Conservation (phyloP, 2,888 invertebrate genomes). For the Diaphora mendica region DNA sequence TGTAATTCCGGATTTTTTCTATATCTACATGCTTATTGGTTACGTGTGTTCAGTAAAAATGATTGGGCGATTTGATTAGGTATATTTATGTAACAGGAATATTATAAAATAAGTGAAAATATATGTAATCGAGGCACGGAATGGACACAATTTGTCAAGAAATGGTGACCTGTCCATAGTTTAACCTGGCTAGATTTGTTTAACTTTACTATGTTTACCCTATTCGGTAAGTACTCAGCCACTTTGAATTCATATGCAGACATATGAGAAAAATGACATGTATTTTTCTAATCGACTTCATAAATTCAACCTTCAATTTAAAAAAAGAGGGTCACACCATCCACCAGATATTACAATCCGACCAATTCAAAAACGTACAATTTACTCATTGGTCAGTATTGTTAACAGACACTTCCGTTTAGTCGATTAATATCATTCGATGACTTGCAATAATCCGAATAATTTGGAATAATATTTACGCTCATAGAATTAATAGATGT, state of each 20-base stretch:
- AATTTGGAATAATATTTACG: conserved; percentile 1
- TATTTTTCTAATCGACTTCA: background rate
- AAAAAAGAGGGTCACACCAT: background rate
- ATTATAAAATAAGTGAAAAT: too few species aligned
- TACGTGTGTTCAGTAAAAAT: too few species aligned
- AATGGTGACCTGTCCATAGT: too few species aligned
- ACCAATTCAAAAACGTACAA: conserved; percentile 5
- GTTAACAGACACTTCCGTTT: background rate
- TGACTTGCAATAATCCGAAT: conserved; percentile 12
- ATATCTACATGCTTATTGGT: too few species aligned
- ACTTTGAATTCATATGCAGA: background rate
- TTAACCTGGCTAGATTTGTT: too few species aligned
- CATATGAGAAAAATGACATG: background rate
- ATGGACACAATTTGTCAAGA: too few species aligned
- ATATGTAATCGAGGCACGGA: too few species aligned
- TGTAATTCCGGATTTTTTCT: too few species aligned
- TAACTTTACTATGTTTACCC: too few species aligned
- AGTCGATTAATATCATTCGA: conserved; percentile 8
- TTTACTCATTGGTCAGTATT: conserved; percentile 4
- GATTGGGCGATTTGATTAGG: too few species aligned
- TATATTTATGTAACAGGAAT: too few species aligned
- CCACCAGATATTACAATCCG: conserved; percentile 1
- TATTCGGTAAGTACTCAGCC: too few species aligned
- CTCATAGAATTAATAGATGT: background rate
- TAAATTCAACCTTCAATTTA: background rate